Percentiles rank a stretch among this genome's conserved stretches.
Conservation (phyloP, 2,888 invertebrate species). For the Celastrina argiolus region DNA sequence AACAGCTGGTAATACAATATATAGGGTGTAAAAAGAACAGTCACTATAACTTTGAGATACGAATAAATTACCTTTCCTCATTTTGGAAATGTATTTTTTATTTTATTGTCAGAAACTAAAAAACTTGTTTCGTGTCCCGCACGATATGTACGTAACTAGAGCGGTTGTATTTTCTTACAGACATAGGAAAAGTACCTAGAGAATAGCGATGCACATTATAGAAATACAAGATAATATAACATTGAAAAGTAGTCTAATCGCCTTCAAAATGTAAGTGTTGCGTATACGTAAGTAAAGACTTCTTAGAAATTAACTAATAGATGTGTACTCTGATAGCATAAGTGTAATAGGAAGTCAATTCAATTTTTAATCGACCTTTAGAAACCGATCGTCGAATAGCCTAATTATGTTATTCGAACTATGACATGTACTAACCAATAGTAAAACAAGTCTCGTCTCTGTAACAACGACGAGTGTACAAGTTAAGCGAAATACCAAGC, state of each 20-base stretch:
- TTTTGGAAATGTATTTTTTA: too few relatives aligned
- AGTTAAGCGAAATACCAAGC: neutral
- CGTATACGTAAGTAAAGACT: too few relatives aligned
- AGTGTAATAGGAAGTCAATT: conserved; percentile 23
- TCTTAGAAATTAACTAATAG: neutral
- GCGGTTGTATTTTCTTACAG: neutral
- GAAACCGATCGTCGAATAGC: conserved; percentile 11
- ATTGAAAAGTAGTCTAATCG: too few relatives aligned
- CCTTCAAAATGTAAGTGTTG: too few relatives aligned
- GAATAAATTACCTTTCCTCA: too few relatives aligned
- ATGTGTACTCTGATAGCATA: neutral
- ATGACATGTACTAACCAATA: neutral
- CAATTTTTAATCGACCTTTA: conserved; percentile 10
- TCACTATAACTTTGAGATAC: too few relatives aligned
- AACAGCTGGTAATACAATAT: too few relatives aligned
- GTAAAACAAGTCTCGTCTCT: neutral
- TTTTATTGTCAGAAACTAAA: too few relatives aligned
- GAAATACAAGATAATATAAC: neutral
- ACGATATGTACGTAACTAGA: neutral
- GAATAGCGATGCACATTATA: neutral
- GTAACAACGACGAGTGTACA: neutral
- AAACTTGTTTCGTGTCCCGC: neutral
- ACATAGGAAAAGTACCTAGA: neutral
- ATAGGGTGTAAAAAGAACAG: too few relatives aligned
- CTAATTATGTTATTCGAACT: conserved; percentile 1